Base-by-base conservation (phyloP, 2,888 invertebrate species). In the Psylliodes chrysocephalus region DNA sequence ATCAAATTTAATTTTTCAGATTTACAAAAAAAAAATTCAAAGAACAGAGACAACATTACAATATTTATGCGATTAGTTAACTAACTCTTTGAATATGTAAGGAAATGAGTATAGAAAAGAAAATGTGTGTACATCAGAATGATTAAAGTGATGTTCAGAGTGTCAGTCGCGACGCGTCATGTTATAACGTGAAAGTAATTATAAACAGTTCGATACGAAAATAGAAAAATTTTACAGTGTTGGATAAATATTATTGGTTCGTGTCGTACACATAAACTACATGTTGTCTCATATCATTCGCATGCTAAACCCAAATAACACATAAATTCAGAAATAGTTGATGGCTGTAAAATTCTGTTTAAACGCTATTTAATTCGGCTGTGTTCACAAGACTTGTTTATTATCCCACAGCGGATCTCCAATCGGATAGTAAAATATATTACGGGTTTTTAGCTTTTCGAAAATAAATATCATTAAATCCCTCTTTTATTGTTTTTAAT, bases 251-350 rank as follows among this genome's bases (percentile, higher is more conserved):
- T 63, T 66, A 60, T 56, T 51, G 28, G 62, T 56, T 55, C 52
- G 42, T 62, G 60, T 63, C 62, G 56, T 57, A 51, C 44, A 33
- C 63, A 60, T 63, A 60, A 66, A 66, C 55, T 66, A 60, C 63
- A 63, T 35, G 66, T 66, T 66, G 66, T 66, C 66, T 60, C 63
- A 56, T 66, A 66, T 66, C 66, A 66, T 63, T 66, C 63, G 60
- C 57, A 47, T 60, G 60, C 63, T 65, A 61, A 65, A 65, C 42
- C 66, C 56, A 63, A 63, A 66, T 66, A 64, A 65, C 60, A 61
- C 61, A 66, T 66, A 66, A 66, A 66, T 63, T 66, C 60, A 53
- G 49, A 60, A 63, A 63, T 60, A 60, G 55, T 60, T 63, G 66
- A 60, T 66, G 60, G 66, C 33, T 53, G 53, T 66, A 56, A 66